Conservation (phyloP, 1,140 invertebrate genomes). For the Wiebesia pumilae region DNA sequence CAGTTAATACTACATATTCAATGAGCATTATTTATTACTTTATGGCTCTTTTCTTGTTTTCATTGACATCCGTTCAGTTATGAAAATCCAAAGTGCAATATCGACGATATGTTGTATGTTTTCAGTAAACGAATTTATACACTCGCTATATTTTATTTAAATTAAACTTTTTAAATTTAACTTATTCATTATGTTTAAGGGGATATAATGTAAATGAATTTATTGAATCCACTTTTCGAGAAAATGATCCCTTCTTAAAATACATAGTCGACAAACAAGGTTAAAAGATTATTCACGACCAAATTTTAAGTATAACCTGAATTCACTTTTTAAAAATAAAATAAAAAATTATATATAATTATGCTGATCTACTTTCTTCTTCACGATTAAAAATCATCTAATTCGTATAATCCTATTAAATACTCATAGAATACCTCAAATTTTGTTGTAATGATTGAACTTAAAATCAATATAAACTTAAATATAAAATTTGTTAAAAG, state of each 20-base stretch:
- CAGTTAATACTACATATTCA: too few species aligned
- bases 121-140: not conserved
- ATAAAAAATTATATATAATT: too few species aligned
- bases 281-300: not conserved
- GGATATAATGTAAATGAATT: not conserved
- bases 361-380: too few species aligned
- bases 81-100: slow-evolving; percentile 23
- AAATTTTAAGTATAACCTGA: not conserved
- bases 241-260: not conserved
- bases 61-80: too few species aligned
- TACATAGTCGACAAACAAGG: not conserved
- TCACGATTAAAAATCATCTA: too few species aligned
- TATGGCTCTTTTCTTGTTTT: too few species aligned
- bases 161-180: slow-evolving; percentile 10
- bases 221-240: not conserved
- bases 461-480: too few species aligned
- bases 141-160: not conserved
- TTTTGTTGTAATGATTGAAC: too few species aligned
- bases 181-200: not conserved
- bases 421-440: too few species aligned
- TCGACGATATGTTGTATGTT: not conserved
- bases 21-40: too few species aligned
- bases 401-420: too few species aligned
- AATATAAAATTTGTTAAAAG: too few species aligned
- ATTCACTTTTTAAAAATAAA: not conserved